Evolutionary conservation across 2,113 vertebrate species (phyloP).

Genomic region (Neolamprologus variostigma): DNA sequence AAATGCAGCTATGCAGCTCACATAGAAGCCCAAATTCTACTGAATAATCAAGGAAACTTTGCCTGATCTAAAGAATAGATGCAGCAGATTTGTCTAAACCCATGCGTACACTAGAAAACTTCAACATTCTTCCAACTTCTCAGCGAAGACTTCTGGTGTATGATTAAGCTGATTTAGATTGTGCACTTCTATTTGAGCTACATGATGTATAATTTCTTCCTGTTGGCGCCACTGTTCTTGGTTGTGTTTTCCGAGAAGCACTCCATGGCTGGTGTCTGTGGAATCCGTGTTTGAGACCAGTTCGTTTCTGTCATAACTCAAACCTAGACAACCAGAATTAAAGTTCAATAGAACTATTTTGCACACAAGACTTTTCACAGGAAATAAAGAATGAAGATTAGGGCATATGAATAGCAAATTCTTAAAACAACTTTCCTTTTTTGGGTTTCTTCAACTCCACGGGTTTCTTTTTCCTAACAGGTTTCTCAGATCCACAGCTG

Average conservation of each 20-base stretch:
- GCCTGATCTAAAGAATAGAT: neutral
- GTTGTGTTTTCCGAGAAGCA: neutral
- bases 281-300: neutral
- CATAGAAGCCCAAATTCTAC: neutral
- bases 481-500: neutral
- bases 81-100: fast-evolving
- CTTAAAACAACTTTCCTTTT: neutral
- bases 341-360: neutral
- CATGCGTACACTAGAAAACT: neutral
- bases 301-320: neutral
- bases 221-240: neutral
- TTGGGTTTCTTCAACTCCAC: neutral
- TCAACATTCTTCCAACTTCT: neutral
- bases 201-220: neutral
- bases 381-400: neutral
- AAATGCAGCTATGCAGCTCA: neutral
- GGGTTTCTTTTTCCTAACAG: neutral
- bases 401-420: neutral
- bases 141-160: fast-evolving
- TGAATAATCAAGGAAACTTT: neutral
- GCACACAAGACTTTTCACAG: neutral
- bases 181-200: neutral
- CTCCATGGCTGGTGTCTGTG: fast-evolving
- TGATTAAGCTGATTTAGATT: neutral
- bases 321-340: neutral